Evolutionary conservation across 2,797 vertebrate genomes (phyloP).

Genomic region (Crotalus adamanteus): DNA sequence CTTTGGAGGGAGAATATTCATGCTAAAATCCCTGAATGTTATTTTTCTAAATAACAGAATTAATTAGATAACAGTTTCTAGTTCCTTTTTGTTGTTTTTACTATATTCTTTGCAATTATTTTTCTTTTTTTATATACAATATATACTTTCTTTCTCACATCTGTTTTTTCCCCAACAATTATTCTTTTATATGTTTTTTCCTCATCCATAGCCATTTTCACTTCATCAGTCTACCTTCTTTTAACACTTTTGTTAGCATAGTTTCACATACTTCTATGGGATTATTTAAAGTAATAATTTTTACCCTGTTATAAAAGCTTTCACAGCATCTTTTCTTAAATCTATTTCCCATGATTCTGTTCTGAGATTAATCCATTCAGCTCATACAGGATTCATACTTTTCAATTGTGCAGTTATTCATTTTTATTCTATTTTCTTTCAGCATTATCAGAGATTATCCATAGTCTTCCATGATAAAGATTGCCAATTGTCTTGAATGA

Average conservation of each 20-base stretch:
- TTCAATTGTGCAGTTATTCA: neutral
- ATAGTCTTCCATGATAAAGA: neutral
- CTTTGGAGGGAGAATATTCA: neutral
- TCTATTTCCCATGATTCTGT: neutral
- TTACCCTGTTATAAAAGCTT: neutral
- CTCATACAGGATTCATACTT: neutral
- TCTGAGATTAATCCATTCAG: neutral
- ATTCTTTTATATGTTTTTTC: neutral
- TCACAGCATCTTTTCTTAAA: neutral
- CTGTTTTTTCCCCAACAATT: neutral
- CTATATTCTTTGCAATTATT: neutral
- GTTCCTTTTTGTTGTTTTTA: neutral
- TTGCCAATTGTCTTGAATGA: neutral
- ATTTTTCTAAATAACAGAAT: neutral
- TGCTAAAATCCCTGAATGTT: neutral
- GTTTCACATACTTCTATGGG: neutral
- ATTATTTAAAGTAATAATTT: neutral
- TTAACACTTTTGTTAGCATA: neutral
- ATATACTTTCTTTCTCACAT: neutral
- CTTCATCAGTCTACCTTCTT: neutral
- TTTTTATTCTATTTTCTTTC: neutral
- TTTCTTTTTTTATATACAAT: neutral
- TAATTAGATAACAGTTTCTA: neutral
- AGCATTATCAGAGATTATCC: neutral
- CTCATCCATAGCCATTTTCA: neutral